Percentiles rank a stretch among this genome's conserved stretches.
phyloP scores from a whole-genome alignment of 2,888 invertebrate genomes.

The Drosophila anomelani region DNA sequence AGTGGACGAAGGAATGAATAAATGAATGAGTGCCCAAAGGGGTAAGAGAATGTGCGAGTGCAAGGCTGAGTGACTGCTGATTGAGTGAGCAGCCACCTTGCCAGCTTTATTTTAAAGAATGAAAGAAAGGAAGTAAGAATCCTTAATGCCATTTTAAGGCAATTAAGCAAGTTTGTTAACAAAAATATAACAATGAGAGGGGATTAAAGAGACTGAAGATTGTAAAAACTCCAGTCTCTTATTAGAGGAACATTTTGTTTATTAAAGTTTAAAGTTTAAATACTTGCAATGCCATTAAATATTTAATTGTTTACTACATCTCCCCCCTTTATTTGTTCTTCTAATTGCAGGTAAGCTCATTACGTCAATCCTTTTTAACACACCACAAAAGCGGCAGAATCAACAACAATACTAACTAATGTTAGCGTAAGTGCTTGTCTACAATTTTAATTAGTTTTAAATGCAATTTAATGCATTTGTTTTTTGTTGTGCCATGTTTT shows the following conservation, averaged over 20 bases:
- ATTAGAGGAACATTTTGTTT: background rate
- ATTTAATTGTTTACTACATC: constrained; percentile 20
- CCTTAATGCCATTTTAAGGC: background rate
- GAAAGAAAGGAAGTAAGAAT: background rate
- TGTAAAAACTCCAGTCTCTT: background rate
- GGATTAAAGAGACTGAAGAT: background rate
- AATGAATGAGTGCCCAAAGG: constrained; percentile 18
- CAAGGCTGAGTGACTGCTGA: constrained; percentile 26
- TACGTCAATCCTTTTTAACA: constrained; percentile 49
- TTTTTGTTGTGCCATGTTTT: constrained; percentile 39
- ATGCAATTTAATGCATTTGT: constrained; percentile 62
- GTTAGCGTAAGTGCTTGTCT: constrained; percentile 71
- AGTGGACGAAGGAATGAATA: constrained; percentile 11
- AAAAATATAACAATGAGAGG: background rate
- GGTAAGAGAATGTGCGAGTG: constrained; percentile 17
- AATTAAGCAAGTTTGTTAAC: background rate
- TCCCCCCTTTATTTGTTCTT: constrained; percentile 61
- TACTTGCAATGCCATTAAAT: constrained; percentile 8
- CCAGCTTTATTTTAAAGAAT: constrained; percentile 7
- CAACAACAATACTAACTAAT: constrained; percentile 41
- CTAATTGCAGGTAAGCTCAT: constrained; percentile 77
- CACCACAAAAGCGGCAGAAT: constrained; percentile 35
- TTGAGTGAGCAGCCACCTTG: constrained; percentile 1
- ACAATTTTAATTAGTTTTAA: constrained; percentile 75
- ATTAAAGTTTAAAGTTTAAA: constrained; percentile 3